These are phyloP conservation scores for Desmophyllum pertusum DNA, from an alignment of 92 coral and sea anemone genomes.

Conservation along the genomic window DNA sequence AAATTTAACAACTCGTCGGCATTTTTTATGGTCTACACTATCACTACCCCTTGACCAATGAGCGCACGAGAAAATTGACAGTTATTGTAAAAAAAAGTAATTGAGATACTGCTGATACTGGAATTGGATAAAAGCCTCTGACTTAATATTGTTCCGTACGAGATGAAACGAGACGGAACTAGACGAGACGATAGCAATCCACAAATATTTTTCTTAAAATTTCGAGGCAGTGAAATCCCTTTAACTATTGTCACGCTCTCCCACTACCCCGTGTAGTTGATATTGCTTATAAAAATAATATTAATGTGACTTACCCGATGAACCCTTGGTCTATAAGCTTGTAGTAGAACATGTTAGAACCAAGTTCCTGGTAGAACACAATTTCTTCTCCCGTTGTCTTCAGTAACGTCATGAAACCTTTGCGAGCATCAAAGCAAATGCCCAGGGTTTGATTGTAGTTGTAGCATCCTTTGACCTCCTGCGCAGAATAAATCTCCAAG, in stretches of 20 bases:
- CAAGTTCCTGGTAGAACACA: neutral
- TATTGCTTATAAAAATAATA: neutral
- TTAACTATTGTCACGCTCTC: no score
- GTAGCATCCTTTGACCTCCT: slow-evolving; percentile 30
- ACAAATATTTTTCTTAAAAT: no score
- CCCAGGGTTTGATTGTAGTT: slow-evolving; percentile 12
- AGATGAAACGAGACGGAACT: neutral
- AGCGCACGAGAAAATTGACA: no score
- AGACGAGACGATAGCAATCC: neutral
- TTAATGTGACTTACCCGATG: neutral
- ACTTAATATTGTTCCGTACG: no score
- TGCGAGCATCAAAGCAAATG: slow-evolving; percentile 11
- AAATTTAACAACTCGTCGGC: no score
- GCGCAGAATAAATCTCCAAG: slow-evolving; percentile 8
- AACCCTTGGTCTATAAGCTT: neutral
- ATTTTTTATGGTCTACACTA: no score
- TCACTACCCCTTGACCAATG: no score
- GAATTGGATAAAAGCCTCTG: no score
- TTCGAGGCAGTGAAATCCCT: no score
- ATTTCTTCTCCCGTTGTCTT: neutral
- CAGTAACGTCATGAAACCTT: neutral
- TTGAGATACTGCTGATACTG: no score
- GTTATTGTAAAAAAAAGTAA: no score
- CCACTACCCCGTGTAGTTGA: no score
- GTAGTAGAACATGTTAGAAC: slow-evolving; percentile 13